Conservation (phyloP, 2,888 invertebrate species). For the Parnassius apollo region DNA sequence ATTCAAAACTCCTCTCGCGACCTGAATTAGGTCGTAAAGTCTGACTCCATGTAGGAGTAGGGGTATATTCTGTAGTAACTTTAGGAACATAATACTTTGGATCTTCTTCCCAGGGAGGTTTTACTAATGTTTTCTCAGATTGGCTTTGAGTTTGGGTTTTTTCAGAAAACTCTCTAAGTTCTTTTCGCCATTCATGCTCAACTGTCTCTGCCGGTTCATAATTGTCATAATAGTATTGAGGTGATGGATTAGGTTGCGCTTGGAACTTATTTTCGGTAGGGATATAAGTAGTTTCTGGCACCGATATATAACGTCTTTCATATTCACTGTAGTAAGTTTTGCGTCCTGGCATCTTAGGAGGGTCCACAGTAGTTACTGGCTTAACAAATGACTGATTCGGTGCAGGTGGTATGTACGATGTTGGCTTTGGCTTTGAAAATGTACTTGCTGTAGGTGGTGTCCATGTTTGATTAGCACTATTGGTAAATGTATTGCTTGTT, state of each 20-base stretch:
- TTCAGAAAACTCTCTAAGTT: conserved; percentile 73
- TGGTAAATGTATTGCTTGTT: conserved; percentile 43
- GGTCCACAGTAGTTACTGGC: conserved; percentile 48
- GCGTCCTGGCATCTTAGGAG: conserved; percentile 59
- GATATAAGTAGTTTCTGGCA: conserved; percentile 71
- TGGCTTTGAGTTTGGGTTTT: conserved; percentile 59
- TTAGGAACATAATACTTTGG: conserved; percentile 55
- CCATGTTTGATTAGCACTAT: conserved; percentile 51
- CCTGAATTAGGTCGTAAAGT: conserved; percentile 69
- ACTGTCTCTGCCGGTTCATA: conserved; percentile 63
- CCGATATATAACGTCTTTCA: conserved; percentile 72
- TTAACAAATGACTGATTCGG: conserved; percentile 75
- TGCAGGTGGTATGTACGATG: conserved; percentile 70
- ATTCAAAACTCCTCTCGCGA: conserved; percentile 73
- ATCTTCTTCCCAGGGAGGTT: conserved; percentile 71
- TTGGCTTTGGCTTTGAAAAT: conserved; percentile 60
- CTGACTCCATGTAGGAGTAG: conserved; percentile 74
- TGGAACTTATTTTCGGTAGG: conserved; percentile 68
- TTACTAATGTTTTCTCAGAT: conserved; percentile 52
- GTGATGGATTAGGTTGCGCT: conserved; percentile 70
- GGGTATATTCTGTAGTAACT: conserved; percentile 48
- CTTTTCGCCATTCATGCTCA: conserved; percentile 75
- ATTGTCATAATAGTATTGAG: conserved; percentile 71
- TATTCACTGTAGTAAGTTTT: conserved; percentile 77
- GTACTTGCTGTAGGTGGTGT: conserved; percentile 51